Conservation (phyloP, 2,888 invertebrate species). For the Philhelius pedissequus region DNA sequence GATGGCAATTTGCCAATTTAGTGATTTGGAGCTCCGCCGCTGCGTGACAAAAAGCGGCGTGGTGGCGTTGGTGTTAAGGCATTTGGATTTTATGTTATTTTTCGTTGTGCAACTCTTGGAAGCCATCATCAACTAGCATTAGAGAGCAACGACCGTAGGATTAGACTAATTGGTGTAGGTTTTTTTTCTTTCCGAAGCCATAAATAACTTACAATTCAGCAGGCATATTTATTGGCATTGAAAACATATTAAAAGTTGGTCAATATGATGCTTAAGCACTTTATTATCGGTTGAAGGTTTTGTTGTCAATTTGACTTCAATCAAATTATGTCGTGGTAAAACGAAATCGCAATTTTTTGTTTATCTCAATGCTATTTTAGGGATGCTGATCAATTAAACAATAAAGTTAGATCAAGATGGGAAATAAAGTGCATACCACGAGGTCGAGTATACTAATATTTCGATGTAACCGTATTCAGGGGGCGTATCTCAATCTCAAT, state of each 20-base stretch:
- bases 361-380: background rate
- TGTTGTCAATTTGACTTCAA: background rate
- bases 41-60: slow-evolving; percentile 25
- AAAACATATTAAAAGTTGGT: slow-evolving; percentile 43
- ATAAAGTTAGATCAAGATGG: too few relatives aligned
- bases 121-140: slow-evolving; percentile 21
- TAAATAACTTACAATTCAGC: slow-evolving; percentile 41
- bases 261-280: background rate
- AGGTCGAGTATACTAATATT: too few relatives aligned
- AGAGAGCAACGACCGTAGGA: slow-evolving; percentile 53
- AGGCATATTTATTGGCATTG: slow-evolving; percentile 39
- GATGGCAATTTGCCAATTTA: slow-evolving; percentile 51
- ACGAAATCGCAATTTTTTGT: background rate
- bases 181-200: slow-evolving; percentile 8
- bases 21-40: slow-evolving; percentile 48
- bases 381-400: background rate
- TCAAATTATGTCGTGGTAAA: background rate
- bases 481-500: too few relatives aligned
- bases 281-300: background rate
- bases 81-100: slow-evolving; percentile 32
- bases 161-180: slow-evolving; percentile 34
- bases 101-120: slow-evolving; percentile 55
- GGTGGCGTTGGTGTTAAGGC: slow-evolving; percentile 9
- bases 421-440: too few relatives aligned
- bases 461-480: too few relatives aligned